Conservation (phyloP, 1,140 invertebrate species). For the Patella vulgata region DNA sequence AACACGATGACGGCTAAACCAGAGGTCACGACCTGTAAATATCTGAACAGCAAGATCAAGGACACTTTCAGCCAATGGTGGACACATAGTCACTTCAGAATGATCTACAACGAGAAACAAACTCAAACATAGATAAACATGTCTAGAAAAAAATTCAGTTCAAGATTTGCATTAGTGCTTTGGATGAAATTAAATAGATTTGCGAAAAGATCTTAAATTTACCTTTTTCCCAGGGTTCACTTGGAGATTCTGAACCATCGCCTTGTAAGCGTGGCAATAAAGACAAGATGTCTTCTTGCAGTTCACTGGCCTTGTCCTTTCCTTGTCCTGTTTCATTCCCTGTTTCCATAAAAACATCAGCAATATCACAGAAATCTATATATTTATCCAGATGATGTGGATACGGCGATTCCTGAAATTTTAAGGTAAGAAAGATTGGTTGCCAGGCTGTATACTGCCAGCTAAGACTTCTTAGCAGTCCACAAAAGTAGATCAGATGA, state of each 20-base stretch:
- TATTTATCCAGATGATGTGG: neutral
- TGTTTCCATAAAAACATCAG: neutral
- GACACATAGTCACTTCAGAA: neutral
- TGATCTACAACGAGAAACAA: neutral
- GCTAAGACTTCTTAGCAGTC: neutral
- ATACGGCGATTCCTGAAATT: neutral
- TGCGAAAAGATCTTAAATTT: neutral
- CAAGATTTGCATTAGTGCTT: neutral
- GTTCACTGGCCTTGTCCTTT: constrained; percentile 6
- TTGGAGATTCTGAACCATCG: constrained; percentile 15
- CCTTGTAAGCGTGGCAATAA: constrained; percentile 15
- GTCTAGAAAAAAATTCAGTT: neutral
- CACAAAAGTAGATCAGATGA: neutral
- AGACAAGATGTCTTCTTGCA: constrained; percentile 10
- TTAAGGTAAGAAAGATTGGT: neutral
- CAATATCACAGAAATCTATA: neutral
- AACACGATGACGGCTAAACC: constrained; percentile 2
- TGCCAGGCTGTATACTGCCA: constrained; percentile 2
- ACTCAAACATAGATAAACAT: neutral
- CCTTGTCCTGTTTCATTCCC: constrained; percentile 12
- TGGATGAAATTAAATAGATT: no score
- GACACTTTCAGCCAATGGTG: neutral
- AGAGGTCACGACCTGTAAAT: neutral
- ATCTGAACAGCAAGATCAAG: constrained; percentile 3
- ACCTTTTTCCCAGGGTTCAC: neutral